These are phyloP conservation scores for Nudaria mundana DNA, from an alignment of 2,888 invertebrate species.

Conservation along the genomic window DNA sequence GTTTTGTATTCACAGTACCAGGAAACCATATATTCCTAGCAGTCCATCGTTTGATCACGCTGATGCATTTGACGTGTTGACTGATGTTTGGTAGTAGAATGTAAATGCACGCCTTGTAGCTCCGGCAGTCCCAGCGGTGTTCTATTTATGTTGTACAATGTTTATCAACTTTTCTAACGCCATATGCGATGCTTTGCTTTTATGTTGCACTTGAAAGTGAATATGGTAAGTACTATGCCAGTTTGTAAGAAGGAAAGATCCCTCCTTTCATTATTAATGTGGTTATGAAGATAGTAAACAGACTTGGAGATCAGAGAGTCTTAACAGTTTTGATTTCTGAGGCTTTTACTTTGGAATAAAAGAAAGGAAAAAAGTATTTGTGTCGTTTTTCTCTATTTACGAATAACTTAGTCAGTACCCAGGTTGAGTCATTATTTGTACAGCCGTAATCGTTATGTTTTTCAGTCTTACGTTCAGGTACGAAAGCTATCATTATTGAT, in stretches of 20 bases:
- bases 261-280: slow-evolving; percentile 19
- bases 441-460: slow-evolving; percentile 26
- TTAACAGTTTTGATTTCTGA: slow-evolving; percentile 1
- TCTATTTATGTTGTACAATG: slow-evolving; percentile 33
- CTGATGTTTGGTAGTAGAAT: slow-evolving; percentile 31
- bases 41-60: slow-evolving; percentile 38
- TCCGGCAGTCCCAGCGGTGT: slow-evolving; percentile 20
- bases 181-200: slow-evolving; percentile 30
- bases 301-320: slow-evolving; percentile 4
- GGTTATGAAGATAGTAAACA: slow-evolving; percentile 26
- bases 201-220: slow-evolving; percentile 31
- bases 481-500: slow-evolving; percentile 17
- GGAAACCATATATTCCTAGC: slow-evolving; percentile 31
- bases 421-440: slow-evolving; percentile 21
- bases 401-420: slow-evolving; percentile 6
- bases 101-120: slow-evolving; percentile 28
- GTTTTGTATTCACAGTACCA: slow-evolving; percentile 28
- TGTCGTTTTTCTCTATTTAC: slow-evolving; percentile 4
- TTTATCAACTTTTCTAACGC: slow-evolving; percentile 40
- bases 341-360: neutral
- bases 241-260: slow-evolving; percentile 14
- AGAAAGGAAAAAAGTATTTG: neutral
- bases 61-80: slow-evolving; percentile 40
- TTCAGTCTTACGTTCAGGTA: slow-evolving; percentile 27
- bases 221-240: slow-evolving; percentile 24